Conservation (phyloP, 2,888 invertebrate species). For the Scaptomyza polygonia region DNA sequence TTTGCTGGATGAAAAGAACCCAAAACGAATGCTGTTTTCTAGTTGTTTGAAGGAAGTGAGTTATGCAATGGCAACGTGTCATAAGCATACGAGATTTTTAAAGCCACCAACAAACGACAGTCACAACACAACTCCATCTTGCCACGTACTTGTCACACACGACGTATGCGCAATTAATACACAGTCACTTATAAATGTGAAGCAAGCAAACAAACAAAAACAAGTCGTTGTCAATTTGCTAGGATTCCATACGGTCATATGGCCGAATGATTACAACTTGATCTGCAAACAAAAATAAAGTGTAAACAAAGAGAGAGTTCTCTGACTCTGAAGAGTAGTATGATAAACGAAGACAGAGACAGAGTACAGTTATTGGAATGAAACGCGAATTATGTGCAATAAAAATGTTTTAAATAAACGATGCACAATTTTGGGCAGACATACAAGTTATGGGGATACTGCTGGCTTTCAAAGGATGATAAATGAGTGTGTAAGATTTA, state of each 20-base stretch:
- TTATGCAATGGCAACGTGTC: slow-evolving; percentile 44
- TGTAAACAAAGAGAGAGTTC: too few relatives aligned
- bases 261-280: slow-evolving; percentile 62
- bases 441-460: slow-evolving; percentile 22
- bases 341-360: neutral
- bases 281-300: slow-evolving; percentile 17
- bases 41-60: slow-evolving; percentile 20
- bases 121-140: slow-evolving; percentile 4
- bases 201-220: slow-evolving; percentile 33
- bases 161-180: slow-evolving; percentile 71
- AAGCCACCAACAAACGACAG: neutral
- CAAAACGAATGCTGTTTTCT: slow-evolving; percentile 30
- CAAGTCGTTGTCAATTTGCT: slow-evolving; percentile 23
- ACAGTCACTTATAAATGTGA: slow-evolving; percentile 47
- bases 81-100: slow-evolving; percentile 22
- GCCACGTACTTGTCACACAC: slow-evolving; percentile 42
- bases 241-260: slow-evolving; percentile 58
- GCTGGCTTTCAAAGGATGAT: slow-evolving; percentile 66
- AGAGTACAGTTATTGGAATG: slow-evolving; percentile 56
- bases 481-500: slow-evolving; percentile 74
- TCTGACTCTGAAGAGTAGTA: neutral
- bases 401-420: slow-evolving; percentile 71
- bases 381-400: slow-evolving; percentile 69
- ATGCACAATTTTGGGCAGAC: slow-evolving; percentile 49
- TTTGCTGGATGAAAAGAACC: neutral